A percentile compares a stretch with the other conserved stretches of the same genome.
phyloP scores from a whole-genome alignment of 2,113 vertebrate species.

The Oxyura jamaicensis region DNA sequence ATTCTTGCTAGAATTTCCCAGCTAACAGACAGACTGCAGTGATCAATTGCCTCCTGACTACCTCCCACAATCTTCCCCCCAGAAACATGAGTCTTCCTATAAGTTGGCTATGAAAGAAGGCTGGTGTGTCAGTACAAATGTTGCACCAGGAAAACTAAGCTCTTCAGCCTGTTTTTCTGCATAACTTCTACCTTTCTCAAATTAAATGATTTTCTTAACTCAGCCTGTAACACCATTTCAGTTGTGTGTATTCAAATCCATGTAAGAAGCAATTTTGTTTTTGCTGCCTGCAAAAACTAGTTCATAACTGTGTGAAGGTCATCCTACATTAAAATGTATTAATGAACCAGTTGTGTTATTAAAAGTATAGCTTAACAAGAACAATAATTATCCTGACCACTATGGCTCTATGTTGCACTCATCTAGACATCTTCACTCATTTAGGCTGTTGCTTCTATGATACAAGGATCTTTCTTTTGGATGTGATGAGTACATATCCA shows the following conservation, averaged over 20 bases:
- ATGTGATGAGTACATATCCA: slow-evolving; percentile 30
- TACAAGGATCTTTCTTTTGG: slow-evolving; percentile 29
- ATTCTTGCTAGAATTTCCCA: neutral
- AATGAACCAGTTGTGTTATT: slow-evolving; percentile 23
- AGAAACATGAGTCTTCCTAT: neutral
- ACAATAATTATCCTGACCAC: slow-evolving; percentile 23
- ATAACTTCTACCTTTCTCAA: neutral
- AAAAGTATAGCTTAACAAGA: neutral
- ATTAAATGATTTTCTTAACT: neutral
- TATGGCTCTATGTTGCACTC: neutral
- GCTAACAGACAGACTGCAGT: neutral
- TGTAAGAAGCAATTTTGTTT: neutral
- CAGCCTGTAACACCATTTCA: neutral
- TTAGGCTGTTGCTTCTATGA: neutral
- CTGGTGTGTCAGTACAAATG: neutral
- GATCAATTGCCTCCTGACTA: neutral
- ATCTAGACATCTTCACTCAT: neutral
- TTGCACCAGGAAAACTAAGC: neutral
- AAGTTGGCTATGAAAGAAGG: neutral
- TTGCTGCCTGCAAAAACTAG: neutral
- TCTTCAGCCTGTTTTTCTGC: neutral
- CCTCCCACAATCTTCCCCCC: neutral
- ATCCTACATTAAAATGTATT: neutral
- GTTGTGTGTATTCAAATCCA: neutral
- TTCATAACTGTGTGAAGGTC: neutral